These are phyloP conservation scores for Leptinotarsa defecta DNA, from an alignment of 1,140 invertebrate genomes.

Conservation along the genomic window DNA sequence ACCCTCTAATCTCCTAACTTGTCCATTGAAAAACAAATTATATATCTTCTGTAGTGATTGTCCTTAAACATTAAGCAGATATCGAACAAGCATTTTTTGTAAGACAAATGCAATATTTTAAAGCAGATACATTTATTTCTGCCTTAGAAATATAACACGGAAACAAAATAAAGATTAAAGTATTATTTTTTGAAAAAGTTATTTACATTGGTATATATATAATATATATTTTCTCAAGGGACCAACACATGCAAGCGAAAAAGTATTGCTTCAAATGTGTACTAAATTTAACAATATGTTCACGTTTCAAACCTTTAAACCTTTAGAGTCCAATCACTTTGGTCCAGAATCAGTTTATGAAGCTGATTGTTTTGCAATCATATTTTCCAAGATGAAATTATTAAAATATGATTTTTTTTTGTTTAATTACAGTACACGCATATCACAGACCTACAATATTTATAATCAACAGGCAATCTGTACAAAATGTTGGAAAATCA, in stretches of 20 bases:
- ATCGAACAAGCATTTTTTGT: constrained; percentile 26
- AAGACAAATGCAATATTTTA: background rate
- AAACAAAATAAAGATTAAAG: constrained; percentile 19
- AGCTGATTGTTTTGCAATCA: constrained; percentile 39
- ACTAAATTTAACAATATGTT: constrained; percentile 45
- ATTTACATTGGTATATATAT: constrained; percentile 39
- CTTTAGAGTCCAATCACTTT: constrained; percentile 46
- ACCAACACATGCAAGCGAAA: constrained; percentile 50
- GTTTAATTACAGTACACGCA: constrained; percentile 53
- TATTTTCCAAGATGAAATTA: constrained; percentile 39
- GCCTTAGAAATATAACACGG: constrained; percentile 23
- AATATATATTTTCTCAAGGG: constrained; percentile 46
- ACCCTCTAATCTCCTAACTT: background rate
- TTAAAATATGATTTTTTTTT: constrained; percentile 42
- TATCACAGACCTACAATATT: constrained; percentile 58
- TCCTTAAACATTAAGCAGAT: constrained; percentile 35
- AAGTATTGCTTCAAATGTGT: constrained; percentile 54
- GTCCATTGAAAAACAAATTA: constrained; percentile 4
- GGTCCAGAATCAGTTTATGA: constrained; percentile 47
- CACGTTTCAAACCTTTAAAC: constrained; percentile 24
- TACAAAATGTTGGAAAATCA: background rate
- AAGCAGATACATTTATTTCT: constrained; percentile 1
- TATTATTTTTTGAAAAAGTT: constrained; percentile 25
- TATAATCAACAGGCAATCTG: constrained; percentile 30
- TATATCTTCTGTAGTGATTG: constrained; percentile 39